phyloP scores from a whole-genome alignment of 2,113 vertebrate genomes.

The Ctenodactylus gundi region DNA sequence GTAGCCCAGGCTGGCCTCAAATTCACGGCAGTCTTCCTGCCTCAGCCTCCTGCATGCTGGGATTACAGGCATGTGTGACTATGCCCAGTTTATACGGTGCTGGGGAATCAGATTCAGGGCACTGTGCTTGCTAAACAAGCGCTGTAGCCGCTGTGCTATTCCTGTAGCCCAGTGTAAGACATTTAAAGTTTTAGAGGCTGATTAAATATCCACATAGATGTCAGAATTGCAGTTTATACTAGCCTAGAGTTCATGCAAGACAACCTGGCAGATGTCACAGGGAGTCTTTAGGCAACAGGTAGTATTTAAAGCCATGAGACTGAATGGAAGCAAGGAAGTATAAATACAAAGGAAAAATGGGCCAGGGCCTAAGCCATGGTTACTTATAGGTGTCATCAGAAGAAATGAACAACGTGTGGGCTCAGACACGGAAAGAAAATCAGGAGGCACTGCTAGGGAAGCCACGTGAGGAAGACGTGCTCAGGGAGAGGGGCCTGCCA shows the following conservation, averaged over 20 bases:
- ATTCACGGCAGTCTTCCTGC: neutral
- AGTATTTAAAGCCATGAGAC: constrained; percentile 20
- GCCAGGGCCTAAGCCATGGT: neutral
- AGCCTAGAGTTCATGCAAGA: neutral
- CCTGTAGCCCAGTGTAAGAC: no score
- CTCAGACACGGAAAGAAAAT: neutral
- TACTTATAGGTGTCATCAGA: neutral
- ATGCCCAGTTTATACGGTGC: no score
- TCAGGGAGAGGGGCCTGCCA: neutral
- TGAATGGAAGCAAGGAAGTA: neutral
- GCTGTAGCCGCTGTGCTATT: no score
- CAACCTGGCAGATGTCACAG: neutral
- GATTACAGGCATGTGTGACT: no score
- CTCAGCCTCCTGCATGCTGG: neutral
- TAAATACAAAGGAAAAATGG: neutral
- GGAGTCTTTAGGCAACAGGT: constrained; percentile 5
- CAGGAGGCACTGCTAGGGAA: neutral
- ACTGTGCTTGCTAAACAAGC: no score
- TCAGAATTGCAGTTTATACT: neutral
- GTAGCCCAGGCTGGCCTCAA: neutral
- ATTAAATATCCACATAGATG: neutral
- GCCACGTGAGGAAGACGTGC: neutral
- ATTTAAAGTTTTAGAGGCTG: neutral
- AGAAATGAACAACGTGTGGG: neutral
- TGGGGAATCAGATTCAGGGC: no score